phyloP scores from a whole-genome alignment of 2,113 vertebrate genomes.

The Lophura nycthemera region DNA sequence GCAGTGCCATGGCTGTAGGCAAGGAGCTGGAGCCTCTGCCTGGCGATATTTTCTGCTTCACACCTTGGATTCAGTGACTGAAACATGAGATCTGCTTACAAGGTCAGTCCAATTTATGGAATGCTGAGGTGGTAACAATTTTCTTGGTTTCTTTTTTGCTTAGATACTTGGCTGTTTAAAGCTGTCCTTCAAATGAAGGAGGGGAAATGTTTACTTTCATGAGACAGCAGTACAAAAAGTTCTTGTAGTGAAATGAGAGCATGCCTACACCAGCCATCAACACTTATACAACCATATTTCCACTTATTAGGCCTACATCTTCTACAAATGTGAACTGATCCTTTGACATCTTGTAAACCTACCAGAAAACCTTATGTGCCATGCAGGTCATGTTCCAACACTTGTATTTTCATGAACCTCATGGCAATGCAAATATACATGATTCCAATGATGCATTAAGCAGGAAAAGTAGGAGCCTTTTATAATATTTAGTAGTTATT shows the following conservation, averaged over 20 bases:
- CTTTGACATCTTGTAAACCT: background rate
- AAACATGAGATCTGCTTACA: background rate
- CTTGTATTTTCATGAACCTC: background rate
- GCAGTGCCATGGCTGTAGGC: background rate
- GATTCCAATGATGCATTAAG: slow-evolving; percentile 12
- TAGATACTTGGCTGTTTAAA: background rate
- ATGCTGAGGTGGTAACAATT: background rate
- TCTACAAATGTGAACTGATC: background rate
- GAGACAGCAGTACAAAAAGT: background rate
- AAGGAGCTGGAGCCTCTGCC: background rate
- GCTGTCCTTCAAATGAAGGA: background rate
- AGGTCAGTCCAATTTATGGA: background rate
- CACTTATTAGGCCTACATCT: background rate
- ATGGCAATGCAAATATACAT: background rate
- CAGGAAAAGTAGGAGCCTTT: background rate
- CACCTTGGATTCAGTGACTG: background rate
- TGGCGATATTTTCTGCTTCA: background rate
- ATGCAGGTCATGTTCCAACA: background rate
- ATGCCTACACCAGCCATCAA: background rate
- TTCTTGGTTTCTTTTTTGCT: background rate
- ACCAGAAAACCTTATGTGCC: background rate
- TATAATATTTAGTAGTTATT: slow-evolving; percentile 15
- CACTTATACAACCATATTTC: background rate
- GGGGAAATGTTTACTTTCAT: background rate
- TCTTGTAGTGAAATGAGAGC: background rate